A percentile compares a stretch with the other conserved stretches of the same genome.
Evolutionary conservation across 1,140 invertebrate species (phyloP).

Genomic region (Brachionus sp.): DNA sequence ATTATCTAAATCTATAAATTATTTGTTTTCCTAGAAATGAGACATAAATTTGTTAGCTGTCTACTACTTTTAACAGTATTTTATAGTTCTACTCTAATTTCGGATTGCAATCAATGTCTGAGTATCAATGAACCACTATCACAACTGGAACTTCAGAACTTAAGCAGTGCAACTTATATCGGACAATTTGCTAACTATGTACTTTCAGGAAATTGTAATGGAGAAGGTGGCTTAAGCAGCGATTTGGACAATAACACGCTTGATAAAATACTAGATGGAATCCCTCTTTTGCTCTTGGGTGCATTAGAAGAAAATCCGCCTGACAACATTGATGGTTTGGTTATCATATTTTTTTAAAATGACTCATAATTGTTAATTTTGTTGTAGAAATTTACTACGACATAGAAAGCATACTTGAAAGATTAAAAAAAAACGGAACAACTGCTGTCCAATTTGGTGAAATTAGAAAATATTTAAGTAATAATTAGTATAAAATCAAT

Average conservation of each 20-base stretch:
- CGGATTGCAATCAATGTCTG: neutral
- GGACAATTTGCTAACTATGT: conserved; percentile 1
- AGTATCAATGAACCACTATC: neutral
- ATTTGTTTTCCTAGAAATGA: neutral
- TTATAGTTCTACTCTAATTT: neutral
- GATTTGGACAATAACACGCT: neutral
- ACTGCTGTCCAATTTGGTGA: neutral
- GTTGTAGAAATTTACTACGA: conserved; percentile 25
- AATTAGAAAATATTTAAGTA: conserved; percentile 13
- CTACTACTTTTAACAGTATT: neutral
- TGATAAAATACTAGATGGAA: neutral
- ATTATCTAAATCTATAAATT: neutral
- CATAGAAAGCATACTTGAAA: neutral
- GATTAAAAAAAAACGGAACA: neutral
- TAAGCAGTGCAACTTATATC: conserved; percentile 13
- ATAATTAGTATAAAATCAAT: neutral
- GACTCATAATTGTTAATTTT: neutral
- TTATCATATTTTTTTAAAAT: neutral
- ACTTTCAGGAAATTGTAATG: conserved; percentile 3
- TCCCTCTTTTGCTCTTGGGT: neutral
- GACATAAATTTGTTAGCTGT: neutral
- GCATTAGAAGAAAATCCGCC: conserved; percentile 16
- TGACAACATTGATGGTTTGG: neutral
- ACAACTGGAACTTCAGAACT: neutral
- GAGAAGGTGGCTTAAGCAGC: neutral